Evolutionary conservation across 1,140 invertebrate species (phyloP), one percentile per base, ranked within the genome.

Genomic region (Aphelenchoides fujianensis): DNA sequence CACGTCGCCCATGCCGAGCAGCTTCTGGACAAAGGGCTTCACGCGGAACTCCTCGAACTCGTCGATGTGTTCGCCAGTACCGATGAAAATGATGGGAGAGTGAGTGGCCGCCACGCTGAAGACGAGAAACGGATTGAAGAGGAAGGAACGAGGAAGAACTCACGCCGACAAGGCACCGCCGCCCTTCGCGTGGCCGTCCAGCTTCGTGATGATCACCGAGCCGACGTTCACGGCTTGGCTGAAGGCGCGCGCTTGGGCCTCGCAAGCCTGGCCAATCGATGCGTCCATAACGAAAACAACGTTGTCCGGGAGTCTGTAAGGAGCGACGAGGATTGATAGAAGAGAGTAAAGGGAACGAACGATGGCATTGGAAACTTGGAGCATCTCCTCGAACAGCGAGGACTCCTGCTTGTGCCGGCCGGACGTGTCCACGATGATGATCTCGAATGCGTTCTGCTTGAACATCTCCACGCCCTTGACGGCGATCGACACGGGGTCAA

Each of bases 361-460:
- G 85, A 97, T 90, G 70, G 93, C 93, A 89, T 96, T 97, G 2
- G 94, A 90, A 67, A 99, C 95, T 88, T 96, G 93, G 86, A 99
- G 94, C 97, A 99, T 99, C 88, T 99, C 97, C 86, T 99, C 97
- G 87, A 99, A 99, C 1, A 99, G 86, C 3, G 95, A 96, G 82
- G 97, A 96, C 87, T 99, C 95, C 84, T 99, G 97, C 86, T 98
- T 98, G 86, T 99, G 97, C 71, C 97, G 88, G 80, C 97, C 97
- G 87, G 94, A 97, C 0, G 97, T 99, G 86, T 99, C 97, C 30
- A 99, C 96, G 85, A 99, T 97, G 73, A 99, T 98, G 85, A 99
- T 95, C 89, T 99, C 97, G 88, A 98, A 99, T 34, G 92, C 92
- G 89, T 99, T 95, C 70, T 92, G 92, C 86, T 95, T 97, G 82